These are phyloP conservation scores for Hartigia nigra DNA, from an alignment of 2,888 invertebrate species.

Conservation along the genomic window DNA sequence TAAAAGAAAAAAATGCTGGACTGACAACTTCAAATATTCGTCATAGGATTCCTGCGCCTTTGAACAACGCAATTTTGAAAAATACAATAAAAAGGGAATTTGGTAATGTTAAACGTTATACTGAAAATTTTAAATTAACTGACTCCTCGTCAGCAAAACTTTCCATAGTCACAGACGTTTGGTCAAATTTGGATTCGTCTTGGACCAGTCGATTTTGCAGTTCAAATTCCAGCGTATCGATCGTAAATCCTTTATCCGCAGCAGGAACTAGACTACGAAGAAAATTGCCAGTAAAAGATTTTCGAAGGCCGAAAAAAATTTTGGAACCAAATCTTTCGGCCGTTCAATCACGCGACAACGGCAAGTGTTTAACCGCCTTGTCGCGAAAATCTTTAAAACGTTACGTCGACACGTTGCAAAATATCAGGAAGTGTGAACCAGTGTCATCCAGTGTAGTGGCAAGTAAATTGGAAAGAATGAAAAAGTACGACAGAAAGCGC, in stretches of 20 bases:
- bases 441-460: conserved; percentile 7
- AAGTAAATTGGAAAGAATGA: conserved; percentile 37
- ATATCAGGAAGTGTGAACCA: not conserved
- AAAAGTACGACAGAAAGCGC: conserved; percentile 33
- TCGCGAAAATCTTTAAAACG: conserved; percentile 27
- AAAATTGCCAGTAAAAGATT: not conserved
- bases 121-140: not conserved
- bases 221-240: not conserved
- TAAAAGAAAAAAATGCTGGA: not conserved
- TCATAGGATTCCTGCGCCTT: not conserved
- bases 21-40: not conserved
- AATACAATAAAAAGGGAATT: not conserved
- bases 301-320: not conserved
- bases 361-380: conserved; percentile 37
- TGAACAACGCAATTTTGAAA: too few species aligned
- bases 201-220: not conserved
- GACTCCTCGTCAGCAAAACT: conserved; percentile 11
- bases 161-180: conserved; percentile 24
- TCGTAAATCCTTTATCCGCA: too few species aligned
- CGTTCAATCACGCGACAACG: conserved; percentile 35
- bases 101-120: not conserved
- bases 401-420: not conserved
- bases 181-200: conserved; percentile 25
- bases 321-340: conserved; percentile 5
- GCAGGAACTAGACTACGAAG: not conserved